Percentiles rank a stretch among this genome's conserved stretches.
Conservation (phyloP, 2,113 vertebrate species). For the Malurus alboscapulatus region DNA sequence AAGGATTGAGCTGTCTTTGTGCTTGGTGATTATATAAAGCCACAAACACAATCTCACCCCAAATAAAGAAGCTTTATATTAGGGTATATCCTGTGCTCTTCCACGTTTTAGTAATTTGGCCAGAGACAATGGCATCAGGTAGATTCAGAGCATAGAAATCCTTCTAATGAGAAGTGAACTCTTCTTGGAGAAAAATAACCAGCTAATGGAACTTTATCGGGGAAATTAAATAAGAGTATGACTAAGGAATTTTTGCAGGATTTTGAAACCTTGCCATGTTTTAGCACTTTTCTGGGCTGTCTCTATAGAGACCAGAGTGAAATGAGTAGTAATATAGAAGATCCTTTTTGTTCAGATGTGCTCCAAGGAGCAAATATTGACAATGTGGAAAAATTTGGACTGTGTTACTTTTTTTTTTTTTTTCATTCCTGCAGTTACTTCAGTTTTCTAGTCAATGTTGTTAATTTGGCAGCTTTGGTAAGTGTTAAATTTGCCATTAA, state of each 20-base stretch:
- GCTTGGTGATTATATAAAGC: background rate
- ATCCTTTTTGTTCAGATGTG: background rate
- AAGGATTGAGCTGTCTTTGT: background rate
- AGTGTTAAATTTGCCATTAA: slow-evolving; percentile 15
- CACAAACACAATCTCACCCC: background rate
- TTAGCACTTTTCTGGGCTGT: background rate
- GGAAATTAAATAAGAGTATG: background rate
- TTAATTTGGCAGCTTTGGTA: slow-evolving; percentile 4
- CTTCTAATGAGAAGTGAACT: background rate
- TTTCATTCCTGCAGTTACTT: background rate
- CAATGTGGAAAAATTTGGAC: background rate
- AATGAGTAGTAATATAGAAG: background rate
- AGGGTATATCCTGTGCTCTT: background rate
- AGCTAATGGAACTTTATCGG: background rate
- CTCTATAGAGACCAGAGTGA: background rate
- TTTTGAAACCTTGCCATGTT: slow-evolving; percentile 13
- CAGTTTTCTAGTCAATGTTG: background rate
- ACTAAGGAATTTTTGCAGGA: slow-evolving; percentile 8
- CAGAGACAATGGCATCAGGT: background rate
- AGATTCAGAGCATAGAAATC: background rate
- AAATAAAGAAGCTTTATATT: background rate
- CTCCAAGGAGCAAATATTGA: background rate
- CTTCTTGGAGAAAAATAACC: background rate
- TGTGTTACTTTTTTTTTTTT: background rate
- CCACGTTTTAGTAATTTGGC: background rate